Evolutionary conservation across 1,140 invertebrate species (phyloP).

Genomic region (Diachasmimorpha longicaudata): DNA sequence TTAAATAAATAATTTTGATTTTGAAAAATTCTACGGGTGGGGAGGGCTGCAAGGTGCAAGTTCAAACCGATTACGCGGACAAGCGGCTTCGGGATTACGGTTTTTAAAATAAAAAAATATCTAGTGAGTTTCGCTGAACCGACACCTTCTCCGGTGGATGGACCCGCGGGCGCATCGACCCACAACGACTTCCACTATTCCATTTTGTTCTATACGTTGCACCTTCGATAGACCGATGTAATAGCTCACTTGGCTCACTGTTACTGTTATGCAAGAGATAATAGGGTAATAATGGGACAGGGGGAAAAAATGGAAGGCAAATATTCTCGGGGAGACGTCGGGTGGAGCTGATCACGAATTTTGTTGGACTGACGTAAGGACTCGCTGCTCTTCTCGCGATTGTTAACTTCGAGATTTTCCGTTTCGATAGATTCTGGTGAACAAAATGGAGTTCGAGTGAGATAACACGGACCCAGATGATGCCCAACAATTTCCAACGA

Average conservation of each 20-base stretch:
- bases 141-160: conserved; percentile 24
- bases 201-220: conserved; percentile 7
- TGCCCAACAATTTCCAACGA: too few species aligned
- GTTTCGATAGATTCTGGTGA: not conserved
- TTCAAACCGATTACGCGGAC: conserved; percentile 40
- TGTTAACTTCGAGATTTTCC: not conserved
- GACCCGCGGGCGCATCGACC: conserved; percentile 34
- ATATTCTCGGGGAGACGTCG: conserved; percentile 41
- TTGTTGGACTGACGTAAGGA: conserved; percentile 56
- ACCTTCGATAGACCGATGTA: conserved; percentile 29
- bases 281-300: conserved; percentile 57
- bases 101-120: not conserved
- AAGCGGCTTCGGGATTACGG: conserved; percentile 6
- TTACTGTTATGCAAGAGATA: conserved; percentile 61
- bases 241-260: conserved; percentile 36
- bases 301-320: conserved; percentile 14
- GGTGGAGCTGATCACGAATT: conserved; percentile 57
- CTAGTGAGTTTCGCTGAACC: conserved; percentile 23
- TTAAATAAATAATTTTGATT: too few species aligned
- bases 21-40: not conserved
- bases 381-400: conserved; percentile 37
- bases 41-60: conserved; percentile 34
- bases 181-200: conserved; percentile 24
- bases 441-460: too few species aligned
- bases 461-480: too few species aligned